Evolutionary conservation across 2,888 invertebrate genomes (phyloP).

Genomic region (Litoditis marina): DNA sequence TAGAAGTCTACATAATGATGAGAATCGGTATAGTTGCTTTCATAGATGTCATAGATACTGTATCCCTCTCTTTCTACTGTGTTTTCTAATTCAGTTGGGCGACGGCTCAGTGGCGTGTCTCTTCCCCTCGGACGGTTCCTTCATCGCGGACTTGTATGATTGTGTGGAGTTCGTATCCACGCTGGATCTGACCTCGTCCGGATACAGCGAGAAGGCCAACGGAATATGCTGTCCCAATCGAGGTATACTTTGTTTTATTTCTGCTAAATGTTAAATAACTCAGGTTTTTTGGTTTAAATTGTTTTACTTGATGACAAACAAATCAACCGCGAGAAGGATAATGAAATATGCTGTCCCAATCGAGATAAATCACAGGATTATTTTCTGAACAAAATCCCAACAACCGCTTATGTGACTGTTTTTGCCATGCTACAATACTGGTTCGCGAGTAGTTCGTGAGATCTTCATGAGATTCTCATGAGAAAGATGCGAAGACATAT

Average conservation of each 20-base stretch:
- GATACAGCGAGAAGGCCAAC: constrained; percentile 47
- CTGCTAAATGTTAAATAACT: too few species aligned
- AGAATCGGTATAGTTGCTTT: too few species aligned
- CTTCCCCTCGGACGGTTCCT: constrained; percentile 47
- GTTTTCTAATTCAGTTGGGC: constrained; percentile 28
- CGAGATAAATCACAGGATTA: constrained; percentile 26
- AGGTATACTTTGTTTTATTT: constrained; percentile 2
- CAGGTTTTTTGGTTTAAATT: too few species aligned
- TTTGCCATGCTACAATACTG: too few species aligned
- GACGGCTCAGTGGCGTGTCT: constrained; percentile 46
- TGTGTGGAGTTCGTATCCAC: constrained; percentile 50
- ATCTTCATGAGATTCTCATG: background rate
- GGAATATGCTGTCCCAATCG: constrained; percentile 53
- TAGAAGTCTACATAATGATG: too few species aligned
- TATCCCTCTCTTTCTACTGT: background rate
- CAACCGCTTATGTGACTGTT: too few species aligned
- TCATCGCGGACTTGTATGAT: constrained; percentile 49
- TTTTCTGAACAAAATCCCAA: too few species aligned
- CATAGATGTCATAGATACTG: too few species aligned
- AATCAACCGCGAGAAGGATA: constrained; percentile 38
- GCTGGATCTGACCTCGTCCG: constrained; percentile 42
- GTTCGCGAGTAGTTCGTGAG: too few species aligned
- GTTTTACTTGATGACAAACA: too few species aligned
- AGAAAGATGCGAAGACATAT: background rate
- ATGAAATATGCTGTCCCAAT: constrained; percentile 52